A percentile compares a stretch with the other conserved stretches of the same genome.
phyloP scores from a whole-genome alignment of 2,797 vertebrate genomes.

The Poeciliopsis paucimaculata region DNA sequence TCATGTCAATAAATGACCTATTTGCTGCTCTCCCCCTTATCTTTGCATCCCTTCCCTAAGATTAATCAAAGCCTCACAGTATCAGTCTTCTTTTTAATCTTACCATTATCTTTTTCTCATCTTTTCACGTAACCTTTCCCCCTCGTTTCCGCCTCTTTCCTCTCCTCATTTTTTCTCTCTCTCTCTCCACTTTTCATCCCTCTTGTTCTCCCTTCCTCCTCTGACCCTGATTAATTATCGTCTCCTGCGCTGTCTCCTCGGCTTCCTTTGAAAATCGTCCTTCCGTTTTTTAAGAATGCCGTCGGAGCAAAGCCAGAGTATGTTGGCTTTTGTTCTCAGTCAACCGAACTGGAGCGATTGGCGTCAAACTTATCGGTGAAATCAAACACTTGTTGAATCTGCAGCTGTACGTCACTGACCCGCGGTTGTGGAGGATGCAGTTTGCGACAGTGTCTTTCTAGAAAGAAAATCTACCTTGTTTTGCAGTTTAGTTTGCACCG shows the following conservation, averaged over 20 bases:
- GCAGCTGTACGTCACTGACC: slow-evolving; percentile 32
- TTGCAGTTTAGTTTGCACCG: background rate
- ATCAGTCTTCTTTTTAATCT: slow-evolving; percentile 50
- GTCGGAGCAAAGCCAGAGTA: slow-evolving; percentile 60
- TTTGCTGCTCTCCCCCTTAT: slow-evolving; percentile 14
- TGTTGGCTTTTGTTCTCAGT: slow-evolving; percentile 43
- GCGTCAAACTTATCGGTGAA: slow-evolving; percentile 48
- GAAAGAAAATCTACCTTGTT: background rate
- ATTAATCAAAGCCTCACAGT: slow-evolving; percentile 54
- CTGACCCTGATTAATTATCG: slow-evolving; percentile 69
- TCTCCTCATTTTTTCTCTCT: slow-evolving; percentile 11
- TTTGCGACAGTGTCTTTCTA: background rate
- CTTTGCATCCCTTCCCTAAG: slow-evolving; percentile 28
- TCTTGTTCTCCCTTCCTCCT: slow-evolving; percentile 20
- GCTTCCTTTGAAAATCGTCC: slow-evolving; percentile 66
- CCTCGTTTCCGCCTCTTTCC: slow-evolving; percentile 33
- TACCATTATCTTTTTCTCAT: slow-evolving; percentile 40
- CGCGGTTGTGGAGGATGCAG: slow-evolving; percentile 20
- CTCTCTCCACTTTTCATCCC: slow-evolving; percentile 13
- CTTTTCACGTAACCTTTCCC: slow-evolving; percentile 33
- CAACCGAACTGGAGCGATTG: slow-evolving; percentile 55
- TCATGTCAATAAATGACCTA: slow-evolving; percentile 2
- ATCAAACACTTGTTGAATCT: slow-evolving; percentile 43
- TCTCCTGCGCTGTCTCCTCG: slow-evolving; percentile 49
- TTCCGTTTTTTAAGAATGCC: slow-evolving; percentile 68